Evolutionary conservation across 2,113 vertebrate species (phyloP), one percentile per base, ranked within the genome.

Genomic region (Trichechus manatus): DNA sequence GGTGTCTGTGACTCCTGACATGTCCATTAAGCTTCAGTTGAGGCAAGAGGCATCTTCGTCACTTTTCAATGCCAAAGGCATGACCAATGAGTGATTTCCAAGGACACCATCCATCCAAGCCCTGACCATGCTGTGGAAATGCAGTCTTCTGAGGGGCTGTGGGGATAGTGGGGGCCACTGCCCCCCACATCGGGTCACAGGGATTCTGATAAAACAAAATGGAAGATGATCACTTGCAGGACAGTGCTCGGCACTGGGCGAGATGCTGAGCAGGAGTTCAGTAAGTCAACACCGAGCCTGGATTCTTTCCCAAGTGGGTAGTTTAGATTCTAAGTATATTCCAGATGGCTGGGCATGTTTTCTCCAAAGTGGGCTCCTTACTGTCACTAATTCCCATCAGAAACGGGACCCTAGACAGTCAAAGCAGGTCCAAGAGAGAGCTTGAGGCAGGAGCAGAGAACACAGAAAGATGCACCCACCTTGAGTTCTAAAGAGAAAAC

Each of bases 41-140:
- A 93, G 75, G 25, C 75, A 84, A 94, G 92, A 84, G 89, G n/a
- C 29, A 79, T 50, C 81, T 92, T 77, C 66, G 61, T 25, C 31
- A 70, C 13, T 42, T 42, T 53, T 13, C n/a, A 29, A 85, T 33
- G 50, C 47, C 1, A 9, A 88, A 86, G 61, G 50, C 13, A 39
- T 63, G 72, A 81, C 31, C 25, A 5, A 5, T 29, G 19, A 59
- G 63, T 3, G 1, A 20, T 56, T 22, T 79, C 53, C 36, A 64
- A 59, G 59, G 70, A 25, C 6, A 5, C 59, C 17, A 1, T 27
- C n/a, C 36, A 33, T 29, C 68, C 83, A 70, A 50, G 89, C 31
- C 4, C 1, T 0, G 68, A 72, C 20, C 23, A 15, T 42, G 6
- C 75, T 31, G 22, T n/a, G 77, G 53, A 87, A 63, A 6, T 56